These are phyloP conservation scores for Chaetorhynchus papuensis DNA, from an alignment of 2,113 vertebrate genomes.

Conservation along the genomic window DNA sequence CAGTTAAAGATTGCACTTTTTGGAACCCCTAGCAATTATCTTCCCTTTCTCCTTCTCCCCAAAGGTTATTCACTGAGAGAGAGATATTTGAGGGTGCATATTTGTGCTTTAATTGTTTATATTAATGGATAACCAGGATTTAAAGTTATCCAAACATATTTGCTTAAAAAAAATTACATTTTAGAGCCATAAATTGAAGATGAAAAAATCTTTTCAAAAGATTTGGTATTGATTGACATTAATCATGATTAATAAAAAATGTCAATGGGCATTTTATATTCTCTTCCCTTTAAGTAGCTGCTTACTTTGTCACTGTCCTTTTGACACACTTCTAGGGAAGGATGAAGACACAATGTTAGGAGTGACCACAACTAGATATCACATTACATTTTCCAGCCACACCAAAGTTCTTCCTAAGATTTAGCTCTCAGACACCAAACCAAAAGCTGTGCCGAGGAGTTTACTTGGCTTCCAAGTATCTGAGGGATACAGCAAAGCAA, in stretches of 20 bases:
- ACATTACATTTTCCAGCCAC: background rate
- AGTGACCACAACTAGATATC: background rate
- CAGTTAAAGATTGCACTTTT: rapidly evolving
- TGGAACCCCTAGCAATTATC: background rate
- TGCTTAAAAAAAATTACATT: background rate
- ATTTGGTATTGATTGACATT: background rate
- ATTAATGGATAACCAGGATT: background rate
- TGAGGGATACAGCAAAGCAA: background rate
- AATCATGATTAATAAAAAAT: background rate
- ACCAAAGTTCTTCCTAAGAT: background rate
- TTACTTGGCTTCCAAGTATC: background rate
- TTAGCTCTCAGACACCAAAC: background rate
- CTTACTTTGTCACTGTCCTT: background rate
- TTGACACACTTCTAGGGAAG: background rate
- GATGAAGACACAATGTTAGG: background rate
- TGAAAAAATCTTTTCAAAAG: rapidly evolving
- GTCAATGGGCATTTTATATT: background rate
- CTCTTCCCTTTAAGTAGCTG: background rate
- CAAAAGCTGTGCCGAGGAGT: background rate
- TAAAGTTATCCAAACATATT: background rate
- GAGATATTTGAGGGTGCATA: background rate
- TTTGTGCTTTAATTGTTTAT: background rate
- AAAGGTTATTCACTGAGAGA: background rate
- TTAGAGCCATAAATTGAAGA: background rate
- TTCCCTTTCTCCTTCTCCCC: background rate